Evolutionary conservation across 2,888 invertebrate species (phyloP).

Genomic region (Oligia latruncula): DNA sequence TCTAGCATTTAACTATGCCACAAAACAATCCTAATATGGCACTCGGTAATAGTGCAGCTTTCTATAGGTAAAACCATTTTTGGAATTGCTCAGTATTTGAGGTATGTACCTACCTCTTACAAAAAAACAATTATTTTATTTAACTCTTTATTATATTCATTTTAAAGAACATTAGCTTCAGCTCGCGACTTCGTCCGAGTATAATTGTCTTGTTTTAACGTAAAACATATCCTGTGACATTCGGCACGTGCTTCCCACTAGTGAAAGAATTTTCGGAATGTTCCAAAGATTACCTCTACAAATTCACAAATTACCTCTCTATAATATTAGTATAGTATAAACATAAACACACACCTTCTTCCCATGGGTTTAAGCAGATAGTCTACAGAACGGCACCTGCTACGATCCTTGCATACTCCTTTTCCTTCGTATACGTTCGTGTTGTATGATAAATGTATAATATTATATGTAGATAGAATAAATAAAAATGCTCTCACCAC

Average conservation of each 20-base stretch:
- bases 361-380: too few relatives aligned
- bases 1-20: background rate
- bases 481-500: slow-evolving; percentile 6
- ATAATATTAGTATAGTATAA: background rate
- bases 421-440: background rate
- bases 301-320: background rate
- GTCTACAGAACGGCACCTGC: background rate
- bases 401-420: background rate
- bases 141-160: background rate
- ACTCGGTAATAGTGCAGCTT: too few relatives aligned
- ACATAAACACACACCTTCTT: too few relatives aligned
- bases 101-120: background rate
- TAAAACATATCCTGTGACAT: background rate
- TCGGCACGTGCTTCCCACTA: background rate
- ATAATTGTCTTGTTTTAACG: background rate
- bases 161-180: background rate
- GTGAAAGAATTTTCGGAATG: background rate
- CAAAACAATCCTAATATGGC: background rate
- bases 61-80: background rate
- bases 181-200: too few relatives aligned
- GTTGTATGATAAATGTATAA: background rate
- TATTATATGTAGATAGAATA: background rate
- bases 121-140: background rate
- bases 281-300: background rate
- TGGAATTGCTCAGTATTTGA: background rate